Evolutionary conservation across 2,888 invertebrate genomes (phyloP).

Genomic region (Drosophila barbarae): DNA sequence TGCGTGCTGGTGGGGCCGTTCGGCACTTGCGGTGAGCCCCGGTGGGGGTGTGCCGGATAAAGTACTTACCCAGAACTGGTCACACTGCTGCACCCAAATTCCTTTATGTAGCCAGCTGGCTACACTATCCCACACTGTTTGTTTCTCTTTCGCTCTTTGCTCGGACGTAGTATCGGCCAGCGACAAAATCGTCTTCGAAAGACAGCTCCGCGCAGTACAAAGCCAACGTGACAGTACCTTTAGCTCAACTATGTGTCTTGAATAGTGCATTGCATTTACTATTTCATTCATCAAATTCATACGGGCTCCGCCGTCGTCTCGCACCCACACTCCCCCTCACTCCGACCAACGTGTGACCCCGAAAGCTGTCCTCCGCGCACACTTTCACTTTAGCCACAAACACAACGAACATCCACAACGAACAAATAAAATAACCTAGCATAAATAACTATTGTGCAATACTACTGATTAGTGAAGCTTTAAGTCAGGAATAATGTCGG

Average conservation of each 20-base stretch:
- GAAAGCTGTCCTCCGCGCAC: conserved; percentile 36
- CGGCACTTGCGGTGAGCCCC: not conserved
- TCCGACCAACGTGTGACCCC: conserved; percentile 44
- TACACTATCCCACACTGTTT: conserved; percentile 13
- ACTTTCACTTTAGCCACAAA: conserved; percentile 32
- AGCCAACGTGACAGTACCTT: conserved; percentile 53
- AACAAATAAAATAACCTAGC: conserved; percentile 21
- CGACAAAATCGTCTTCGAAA: conserved; percentile 45
- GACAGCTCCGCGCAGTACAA: conserved; percentile 51
- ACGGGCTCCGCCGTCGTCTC: not conserved
- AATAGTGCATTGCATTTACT: conserved; percentile 47
- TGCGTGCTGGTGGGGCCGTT: conserved; percentile 16
- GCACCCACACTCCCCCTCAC: conserved; percentile 6
- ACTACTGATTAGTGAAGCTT: conserved; percentile 40
- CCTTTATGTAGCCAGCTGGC: conserved; percentile 4
- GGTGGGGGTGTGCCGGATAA: no score
- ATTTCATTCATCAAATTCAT: conserved; percentile 62
- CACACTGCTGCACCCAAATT: not conserved
- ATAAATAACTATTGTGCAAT: conserved; percentile 64
- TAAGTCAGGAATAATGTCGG: conserved; percentile 50
- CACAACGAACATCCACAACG: conserved; percentile 12
- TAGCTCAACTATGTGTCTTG: conserved; percentile 50
- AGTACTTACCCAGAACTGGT: rapidly evolving
- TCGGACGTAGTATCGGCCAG: conserved; percentile 72
- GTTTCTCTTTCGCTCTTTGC: conserved; percentile 26